Base-by-base conservation (phyloP, 1,140 invertebrate genomes). In the Mylabris phalerata region DNA sequence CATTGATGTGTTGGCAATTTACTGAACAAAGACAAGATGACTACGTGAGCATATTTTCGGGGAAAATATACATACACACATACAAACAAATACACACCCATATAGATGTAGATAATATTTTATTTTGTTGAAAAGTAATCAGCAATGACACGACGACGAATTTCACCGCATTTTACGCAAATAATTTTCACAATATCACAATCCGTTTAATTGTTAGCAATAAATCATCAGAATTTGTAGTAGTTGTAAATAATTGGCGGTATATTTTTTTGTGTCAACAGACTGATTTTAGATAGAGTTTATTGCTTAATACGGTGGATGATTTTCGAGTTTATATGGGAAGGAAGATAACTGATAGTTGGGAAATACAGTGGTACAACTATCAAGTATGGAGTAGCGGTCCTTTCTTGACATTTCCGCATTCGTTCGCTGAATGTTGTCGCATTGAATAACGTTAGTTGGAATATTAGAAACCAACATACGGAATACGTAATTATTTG, bases 1-100 rank as follows among this genome's bases (percentile, higher is more conserved):
- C 55, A 47, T 55, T 58, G 60, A 58, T 57, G 51, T 54, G 62
- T 61, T 55, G 59, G 58, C 62, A 58, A 58, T 57, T 52, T 57
- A 50, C 57, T 47, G 49, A 60, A 62, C 57, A 59, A 62, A 62
- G 61, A 58, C 48, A 48, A 48, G 42, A 50, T 32, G 50, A 51
- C 52, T 64, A 64, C 62, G 62, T 63, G 62, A 57, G 47, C 62
- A 60, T 61, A 64, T 64, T 64, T 64, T 61, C 45, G 41, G 27
- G 49, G 46, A 50, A 61, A 56, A 32, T 4, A 32, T 7, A 32
- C 7, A 32, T 32, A 32, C 32, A 32, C 4, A 32, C 7, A 32
- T 5, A 32, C 32, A 32, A 4, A 32, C 32, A 32, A 4, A 32
- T 5, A 7, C 32, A 32, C 32, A 32, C 32, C 32, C 7, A 32